Evolutionary conservation across 2,888 invertebrate species (phyloP).

Genomic region (Phlogophora meticulosa): DNA sequence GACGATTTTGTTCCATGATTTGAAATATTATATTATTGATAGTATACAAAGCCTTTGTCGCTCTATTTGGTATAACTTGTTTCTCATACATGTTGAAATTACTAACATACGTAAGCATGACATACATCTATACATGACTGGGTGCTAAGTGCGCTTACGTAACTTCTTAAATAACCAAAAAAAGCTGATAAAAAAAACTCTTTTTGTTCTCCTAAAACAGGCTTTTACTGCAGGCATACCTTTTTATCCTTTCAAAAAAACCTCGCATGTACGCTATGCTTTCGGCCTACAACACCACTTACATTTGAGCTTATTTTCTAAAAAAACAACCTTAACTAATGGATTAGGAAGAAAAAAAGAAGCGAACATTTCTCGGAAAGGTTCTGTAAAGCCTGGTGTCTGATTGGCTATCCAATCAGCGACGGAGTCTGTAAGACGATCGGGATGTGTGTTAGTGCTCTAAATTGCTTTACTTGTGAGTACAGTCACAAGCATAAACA

Average conservation of each 20-base stretch:
- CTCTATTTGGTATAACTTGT: background rate
- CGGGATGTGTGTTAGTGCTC: conserved; percentile 31
- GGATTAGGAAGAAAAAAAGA: conserved; percentile 55
- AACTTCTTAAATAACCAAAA: background rate
- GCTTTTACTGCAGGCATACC: background rate
- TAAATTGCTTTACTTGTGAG: conserved; percentile 44
- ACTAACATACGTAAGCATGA: too few species aligned
- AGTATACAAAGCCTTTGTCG: background rate
- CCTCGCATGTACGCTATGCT: background rate
- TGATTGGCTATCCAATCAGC: conserved; percentile 64
- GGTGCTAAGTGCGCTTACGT: background rate
- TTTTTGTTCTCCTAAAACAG: background rate
- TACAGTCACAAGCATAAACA: background rate
- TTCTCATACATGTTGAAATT: background rate
- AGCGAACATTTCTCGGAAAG: conserved; percentile 7
- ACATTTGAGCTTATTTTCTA: conserved; percentile 37
- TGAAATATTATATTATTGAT: too few species aligned
- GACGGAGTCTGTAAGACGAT: conserved; percentile 38
- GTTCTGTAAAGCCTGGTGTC: conserved; percentile 4
- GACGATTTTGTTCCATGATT: too few species aligned
- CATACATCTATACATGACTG: background rate
- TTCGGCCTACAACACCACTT: conserved; percentile 37
- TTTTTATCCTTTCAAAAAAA: conserved; percentile 25
- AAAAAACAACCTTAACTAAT: conserved; percentile 57
- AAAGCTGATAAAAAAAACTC: background rate